phyloP scores from a whole-genome alignment of 2,113 vertebrate species.

The Nothobranchius kuhntae region DNA sequence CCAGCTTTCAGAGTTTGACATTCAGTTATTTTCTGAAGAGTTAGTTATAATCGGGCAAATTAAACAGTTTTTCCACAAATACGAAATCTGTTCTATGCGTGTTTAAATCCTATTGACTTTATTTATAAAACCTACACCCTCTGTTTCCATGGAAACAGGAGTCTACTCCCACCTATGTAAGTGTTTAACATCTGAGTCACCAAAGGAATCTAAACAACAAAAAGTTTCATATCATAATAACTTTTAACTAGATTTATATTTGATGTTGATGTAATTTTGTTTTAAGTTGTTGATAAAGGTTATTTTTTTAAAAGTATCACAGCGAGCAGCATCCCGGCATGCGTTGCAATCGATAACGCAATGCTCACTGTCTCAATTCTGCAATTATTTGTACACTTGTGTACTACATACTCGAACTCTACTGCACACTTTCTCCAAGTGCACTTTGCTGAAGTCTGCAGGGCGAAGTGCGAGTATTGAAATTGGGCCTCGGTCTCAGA shows the following conservation, averaged over 20 bases:
- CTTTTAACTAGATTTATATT: neutral
- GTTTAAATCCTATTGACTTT: neutral
- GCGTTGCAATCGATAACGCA: too few species aligned
- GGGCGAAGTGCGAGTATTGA: too few species aligned
- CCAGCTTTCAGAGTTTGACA: neutral
- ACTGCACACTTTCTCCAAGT: too few species aligned
- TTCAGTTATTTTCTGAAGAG: neutral
- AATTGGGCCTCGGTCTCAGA: too few species aligned
- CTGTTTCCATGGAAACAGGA: constrained; percentile 24
- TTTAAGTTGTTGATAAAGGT: too few species aligned
- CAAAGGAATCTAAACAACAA: constrained; percentile 12
- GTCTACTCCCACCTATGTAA: constrained; percentile 12
- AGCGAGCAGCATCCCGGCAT: too few species aligned
- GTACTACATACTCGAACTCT: too few species aligned
- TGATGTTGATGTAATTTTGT: neutral
- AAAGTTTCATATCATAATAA: neutral
- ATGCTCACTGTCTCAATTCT: too few species aligned
- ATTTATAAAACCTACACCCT: neutral
- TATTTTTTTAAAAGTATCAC: too few species aligned
- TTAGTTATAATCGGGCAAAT: neutral
- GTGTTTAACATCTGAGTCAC: constrained; percentile 27
- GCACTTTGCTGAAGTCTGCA: too few species aligned
- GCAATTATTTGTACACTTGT: too few species aligned
- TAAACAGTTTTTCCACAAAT: neutral
- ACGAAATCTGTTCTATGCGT: neutral